Evolutionary conservation across 2,797 vertebrate genomes (phyloP).

Genomic region (Coregonus sp.): DNA sequence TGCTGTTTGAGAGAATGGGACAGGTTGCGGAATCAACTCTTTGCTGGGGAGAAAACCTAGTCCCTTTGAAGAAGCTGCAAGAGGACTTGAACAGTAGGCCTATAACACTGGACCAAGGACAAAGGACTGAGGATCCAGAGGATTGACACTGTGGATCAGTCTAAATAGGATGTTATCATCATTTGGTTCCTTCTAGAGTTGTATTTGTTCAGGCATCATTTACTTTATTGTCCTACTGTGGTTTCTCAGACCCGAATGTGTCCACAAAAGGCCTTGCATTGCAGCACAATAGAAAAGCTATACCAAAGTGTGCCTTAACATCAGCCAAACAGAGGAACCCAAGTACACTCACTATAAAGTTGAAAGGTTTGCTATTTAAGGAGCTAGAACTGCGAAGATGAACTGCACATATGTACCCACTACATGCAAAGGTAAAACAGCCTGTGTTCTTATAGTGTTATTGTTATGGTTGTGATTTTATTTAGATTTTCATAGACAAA

Average conservation of each 20-base stretch:
- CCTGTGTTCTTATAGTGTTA: background rate
- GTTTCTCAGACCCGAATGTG: constrained; percentile 13
- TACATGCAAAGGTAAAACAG: background rate
- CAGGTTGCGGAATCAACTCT: background rate
- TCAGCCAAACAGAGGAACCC: background rate
- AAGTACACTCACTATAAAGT: constrained; percentile 7
- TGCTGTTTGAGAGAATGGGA: background rate
- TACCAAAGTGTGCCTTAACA: constrained; percentile 22
- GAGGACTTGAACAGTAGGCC: constrained; percentile 16
- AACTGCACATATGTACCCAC: background rate
- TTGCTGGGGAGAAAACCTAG: background rate
- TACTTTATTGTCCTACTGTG: constrained; percentile 18
- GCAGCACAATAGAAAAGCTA: constrained; percentile 10
- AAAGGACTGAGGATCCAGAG: constrained; percentile 13
- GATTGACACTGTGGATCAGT: background rate
- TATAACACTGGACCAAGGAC: constrained; percentile 46
- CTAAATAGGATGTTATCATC: background rate
- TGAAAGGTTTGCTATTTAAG: background rate
- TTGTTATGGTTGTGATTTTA: background rate
- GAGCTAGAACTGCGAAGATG: background rate
- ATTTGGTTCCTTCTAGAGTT: background rate
- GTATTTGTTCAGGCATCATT: constrained; percentile 30
- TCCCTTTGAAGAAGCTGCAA: constrained; percentile 2
- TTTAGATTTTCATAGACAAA: background rate
- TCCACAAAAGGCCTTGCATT: background rate